phyloP scores from a whole-genome alignment of 2,888 invertebrate genomes.

The Eilema caniola region DNA sequence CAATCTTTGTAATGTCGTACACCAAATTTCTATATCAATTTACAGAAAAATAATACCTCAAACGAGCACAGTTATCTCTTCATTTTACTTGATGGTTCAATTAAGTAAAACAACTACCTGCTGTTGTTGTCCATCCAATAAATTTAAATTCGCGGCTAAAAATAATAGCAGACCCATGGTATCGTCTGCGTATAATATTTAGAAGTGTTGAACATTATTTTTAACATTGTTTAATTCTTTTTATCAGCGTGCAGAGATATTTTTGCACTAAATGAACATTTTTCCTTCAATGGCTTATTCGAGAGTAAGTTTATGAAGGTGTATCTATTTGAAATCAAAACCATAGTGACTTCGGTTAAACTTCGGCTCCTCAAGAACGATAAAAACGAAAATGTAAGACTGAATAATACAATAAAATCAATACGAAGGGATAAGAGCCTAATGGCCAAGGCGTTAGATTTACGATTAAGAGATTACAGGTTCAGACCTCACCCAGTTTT shows the following conservation, averaged over 20 bases:
- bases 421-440: not conserved
- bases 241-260: not conserved
- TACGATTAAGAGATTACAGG: not conserved
- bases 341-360: too few species aligned
- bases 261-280: not conserved
- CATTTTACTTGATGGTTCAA: not conserved
- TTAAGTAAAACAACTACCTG: not conserved
- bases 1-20: not conserved
- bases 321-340: too few species aligned
- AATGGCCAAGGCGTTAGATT: not conserved
- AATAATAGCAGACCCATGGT: not conserved
- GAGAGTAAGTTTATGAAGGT: too few species aligned
- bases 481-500: not conserved
- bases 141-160: not conserved
- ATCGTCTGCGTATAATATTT: not conserved
- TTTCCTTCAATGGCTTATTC: not conserved
- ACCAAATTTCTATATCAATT: not conserved
- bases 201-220: not conserved
- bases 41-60: not conserved
- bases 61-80: not conserved
- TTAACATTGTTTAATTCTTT: not conserved
- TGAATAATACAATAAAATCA: not conserved
- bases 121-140: too few species aligned
- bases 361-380: not conserved
- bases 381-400: not conserved